Conservation (phyloP, 2,113 vertebrate genomes). For the Clarias macrocephalus region DNA sequence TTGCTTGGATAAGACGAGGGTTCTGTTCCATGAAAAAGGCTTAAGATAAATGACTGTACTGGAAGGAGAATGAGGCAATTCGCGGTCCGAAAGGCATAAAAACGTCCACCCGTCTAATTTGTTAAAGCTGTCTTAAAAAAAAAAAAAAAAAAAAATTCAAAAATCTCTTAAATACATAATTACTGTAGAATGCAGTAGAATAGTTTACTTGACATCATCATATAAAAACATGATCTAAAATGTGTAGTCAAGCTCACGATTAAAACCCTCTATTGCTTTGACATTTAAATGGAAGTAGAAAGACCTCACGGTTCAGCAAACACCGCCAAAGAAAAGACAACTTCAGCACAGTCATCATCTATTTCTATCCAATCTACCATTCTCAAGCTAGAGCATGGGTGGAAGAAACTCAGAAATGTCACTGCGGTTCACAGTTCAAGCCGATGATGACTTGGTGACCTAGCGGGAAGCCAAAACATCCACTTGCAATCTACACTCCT, state of each 20-base stretch:
- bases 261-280: not conserved
- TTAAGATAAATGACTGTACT: not conserved
- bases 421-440: slow-evolving; percentile 8
- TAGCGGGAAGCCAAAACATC: slow-evolving; percentile 32
- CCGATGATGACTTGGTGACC: slow-evolving; percentile 13
- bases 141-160: not conserved
- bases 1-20: slow-evolving; percentile 37
- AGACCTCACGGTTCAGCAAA: not conserved
- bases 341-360: not conserved
- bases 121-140: slow-evolving; percentile 14
- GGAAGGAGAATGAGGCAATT: not conserved
- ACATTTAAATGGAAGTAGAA: not conserved
- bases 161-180: slow-evolving; percentile 8
- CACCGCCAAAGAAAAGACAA: not conserved
- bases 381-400: not conserved
- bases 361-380: not conserved
- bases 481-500: slow-evolving; percentile 26
- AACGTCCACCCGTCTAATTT: slow-evolving; percentile 10
- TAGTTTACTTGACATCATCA: slow-evolving; percentile 16
- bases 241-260: not conserved
- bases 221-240: not conserved
- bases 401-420: not conserved
- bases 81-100: not conserved
- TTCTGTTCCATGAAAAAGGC: not conserved
- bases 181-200: too few relatives aligned